Evolutionary conservation across 2,888 invertebrate species (phyloP), one percentile per base, ranked within the genome.

Genomic region (Maniola hyperantus): DNA sequence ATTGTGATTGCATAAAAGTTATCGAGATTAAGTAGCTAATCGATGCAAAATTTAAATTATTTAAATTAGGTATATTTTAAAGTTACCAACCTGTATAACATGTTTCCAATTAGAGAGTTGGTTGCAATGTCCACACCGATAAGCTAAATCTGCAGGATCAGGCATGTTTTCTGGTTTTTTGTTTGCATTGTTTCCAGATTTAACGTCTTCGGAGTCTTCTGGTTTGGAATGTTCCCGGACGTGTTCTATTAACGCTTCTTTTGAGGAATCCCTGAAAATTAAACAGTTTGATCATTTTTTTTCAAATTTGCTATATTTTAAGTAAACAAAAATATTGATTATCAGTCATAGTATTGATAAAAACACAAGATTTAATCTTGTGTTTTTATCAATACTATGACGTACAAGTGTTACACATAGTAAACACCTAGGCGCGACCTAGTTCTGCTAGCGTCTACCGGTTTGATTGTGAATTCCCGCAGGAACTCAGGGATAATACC

Each of bases 41-140:
- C 44, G 44, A 46, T 46, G 5, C 13, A 46, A 13, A 46, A 11
- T 0, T 50, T 5, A 6, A 8, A 8, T 18, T 50, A 10, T 50
- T 51, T 20, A 26, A 6, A 20, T 26, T 1, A n/a, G n/a, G n/a
- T n/a, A 11, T 26, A 5, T 13, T 33, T 44, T 18, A 48, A 42
- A 15, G 7, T 34, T 33, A 84, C 80, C 85, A 94, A 96, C 96
- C 95, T 96, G 96, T 91, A 96, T 96, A 83, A 96, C 96, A 93
- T 96, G 96, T 94, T 96, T 96, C 96, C 96, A 96, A 92, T 96
- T 96, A 76, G 96, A 96, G 83, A 95, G 93, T 93, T 96, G 96
- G 89, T 95, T 95, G 92, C 96, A 96, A 91, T 96, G 96, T 77
- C 96, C 96, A 91, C 96, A 96, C 82, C 95, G 95, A 83, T 94